Base-by-base conservation (phyloP, 2,797 vertebrate genomes). In the Acanthurus tractus region DNA sequence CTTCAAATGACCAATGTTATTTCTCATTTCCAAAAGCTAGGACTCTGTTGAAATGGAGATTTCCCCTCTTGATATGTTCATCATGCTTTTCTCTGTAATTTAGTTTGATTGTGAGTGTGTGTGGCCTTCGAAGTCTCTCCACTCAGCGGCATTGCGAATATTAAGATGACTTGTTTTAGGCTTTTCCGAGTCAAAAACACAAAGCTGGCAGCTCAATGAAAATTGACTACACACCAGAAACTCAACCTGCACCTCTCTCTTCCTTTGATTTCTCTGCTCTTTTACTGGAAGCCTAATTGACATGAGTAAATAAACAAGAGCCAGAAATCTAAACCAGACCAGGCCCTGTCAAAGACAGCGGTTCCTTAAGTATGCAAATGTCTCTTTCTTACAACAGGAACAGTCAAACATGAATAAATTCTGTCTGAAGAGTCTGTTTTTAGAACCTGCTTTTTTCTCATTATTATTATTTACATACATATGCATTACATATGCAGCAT, bases 251-350 rank as follows among this genome's bases (percentile, higher is more conserved):
- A 29, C 14, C 22, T 62, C 67, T 70, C 20, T 52, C 62, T 10
- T 46, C 58, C 34, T 69, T 68, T 70, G 48, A 53, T 61, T 76
- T 12, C 17, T 56, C 59, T 70, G 29, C 71, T 76, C 79, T 84
- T 78, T 71, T 50, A 78, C 50, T 75, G 56, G 46, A 81, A 74
- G 75, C 61, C 38, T 63, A 69, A 75, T 64, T 74, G 70, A 79
- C 72, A 76, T 0, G 25, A 62, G 70, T 77, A 76, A 86, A 77
- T 72, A 82, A 79, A 71, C 70, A 81, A 72, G 29, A 70, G 54
- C 17, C 70, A 61, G 34, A 76, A 72, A 76, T 70, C 63, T 74
- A 83, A 76, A 83, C 25, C 44, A 58, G 38, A 63, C 70, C 49
- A 4, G 52, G 13, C 38, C 55, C 11, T 67, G 62, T 78, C 44